Conservation (phyloP, 2,888 invertebrate species). For the Clitarchus hookeri region DNA sequence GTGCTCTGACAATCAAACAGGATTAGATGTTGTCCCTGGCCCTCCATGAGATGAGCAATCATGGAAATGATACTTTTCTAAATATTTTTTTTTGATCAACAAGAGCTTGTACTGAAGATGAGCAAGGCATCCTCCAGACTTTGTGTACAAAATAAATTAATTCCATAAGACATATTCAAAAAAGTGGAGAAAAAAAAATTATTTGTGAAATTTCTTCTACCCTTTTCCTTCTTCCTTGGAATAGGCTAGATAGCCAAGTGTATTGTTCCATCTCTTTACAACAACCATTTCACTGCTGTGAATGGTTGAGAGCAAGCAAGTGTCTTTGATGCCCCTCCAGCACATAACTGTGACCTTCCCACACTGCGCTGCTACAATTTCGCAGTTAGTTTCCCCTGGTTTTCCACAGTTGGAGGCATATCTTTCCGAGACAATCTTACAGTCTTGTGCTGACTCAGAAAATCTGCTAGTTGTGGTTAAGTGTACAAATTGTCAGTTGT, state of each 20-base stretch:
- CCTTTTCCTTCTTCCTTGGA: neutral
- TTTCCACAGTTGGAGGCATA: neutral
- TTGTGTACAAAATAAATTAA: neutral
- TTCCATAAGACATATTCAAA: too few species aligned
- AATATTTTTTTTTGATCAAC: neutral
- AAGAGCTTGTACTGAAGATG: neutral
- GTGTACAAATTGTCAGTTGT: constrained; percentile 24
- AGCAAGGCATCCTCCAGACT: neutral
- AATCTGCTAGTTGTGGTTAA: neutral
- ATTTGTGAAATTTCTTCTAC: neutral
- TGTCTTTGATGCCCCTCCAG: neutral
- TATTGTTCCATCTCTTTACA: neutral
- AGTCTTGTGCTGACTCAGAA: neutral
- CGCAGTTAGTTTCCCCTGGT: neutral
- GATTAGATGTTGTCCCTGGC: neutral
- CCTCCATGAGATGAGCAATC: neutral
- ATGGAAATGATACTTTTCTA: neutral
- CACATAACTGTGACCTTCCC: neutral
- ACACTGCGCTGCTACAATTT: neutral
- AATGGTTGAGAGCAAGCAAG: neutral
- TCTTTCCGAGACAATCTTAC: constrained; percentile 10
- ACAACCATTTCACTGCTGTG: constrained; percentile 3
- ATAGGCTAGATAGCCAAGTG: neutral
- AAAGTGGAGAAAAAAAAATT: neutral
- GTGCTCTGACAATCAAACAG: neutral